A percentile compares a stretch with the other conserved stretches of the same genome.
phyloP scores from a whole-genome alignment of 2,113 vertebrate genomes.

The Alligator sinensis region DNA sequence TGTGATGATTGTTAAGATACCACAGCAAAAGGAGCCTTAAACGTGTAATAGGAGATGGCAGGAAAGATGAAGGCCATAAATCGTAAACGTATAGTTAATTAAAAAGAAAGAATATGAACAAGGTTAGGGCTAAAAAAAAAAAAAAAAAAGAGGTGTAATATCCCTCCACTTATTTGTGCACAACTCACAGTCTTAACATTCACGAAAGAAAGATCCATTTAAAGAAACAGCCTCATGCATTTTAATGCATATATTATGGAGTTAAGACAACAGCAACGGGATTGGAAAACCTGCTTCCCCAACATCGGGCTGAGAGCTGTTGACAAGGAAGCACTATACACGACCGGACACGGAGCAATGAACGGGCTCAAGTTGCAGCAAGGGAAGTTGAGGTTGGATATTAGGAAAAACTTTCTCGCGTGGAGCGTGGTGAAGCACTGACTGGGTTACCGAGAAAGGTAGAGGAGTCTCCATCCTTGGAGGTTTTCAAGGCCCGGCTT shows the following conservation, averaged over 20 bases:
- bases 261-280: not conserved
- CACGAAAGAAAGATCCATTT: not conserved
- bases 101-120: not conserved
- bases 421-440: too few species aligned
- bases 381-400: too few species aligned
- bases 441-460: too few species aligned
- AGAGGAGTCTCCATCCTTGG: too few species aligned
- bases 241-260: not conserved
- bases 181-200: not conserved
- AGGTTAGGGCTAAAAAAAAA: not conserved
- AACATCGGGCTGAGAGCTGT: not conserved
- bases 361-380: too few species aligned
- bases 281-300: not conserved
- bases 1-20: not conserved
- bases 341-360: too few species aligned
- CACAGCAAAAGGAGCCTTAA: not conserved
- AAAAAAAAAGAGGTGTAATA: not conserved
- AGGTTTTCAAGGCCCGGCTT: too few species aligned
- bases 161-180: not conserved
- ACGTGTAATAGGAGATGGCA: rapidly evolving
- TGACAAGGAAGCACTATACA: not conserved
- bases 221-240: not conserved
- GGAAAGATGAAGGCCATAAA: not conserved
- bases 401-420: too few species aligned
- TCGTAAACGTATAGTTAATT: not conserved